Evolutionary conservation across 2,888 invertebrate species (phyloP), one percentile per base, ranked within the genome.

Genomic region (Aphidius colemani): DNA sequence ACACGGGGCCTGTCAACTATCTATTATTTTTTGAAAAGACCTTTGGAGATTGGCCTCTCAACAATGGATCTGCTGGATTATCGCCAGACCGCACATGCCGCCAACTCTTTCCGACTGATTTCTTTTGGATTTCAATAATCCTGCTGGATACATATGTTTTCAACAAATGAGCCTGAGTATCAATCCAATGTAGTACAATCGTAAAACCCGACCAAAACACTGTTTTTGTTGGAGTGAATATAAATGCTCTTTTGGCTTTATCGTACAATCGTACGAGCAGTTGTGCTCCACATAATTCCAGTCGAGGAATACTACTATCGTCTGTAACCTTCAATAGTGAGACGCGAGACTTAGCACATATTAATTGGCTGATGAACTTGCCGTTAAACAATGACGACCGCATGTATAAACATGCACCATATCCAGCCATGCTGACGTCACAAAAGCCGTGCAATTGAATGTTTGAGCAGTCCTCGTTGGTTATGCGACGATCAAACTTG

Each of bases 21-120:
- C 50, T 39, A 1, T 40, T 44, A 43, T 68, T 69, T 43, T 61
- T 11, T 1, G 59, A 7, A 11, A 72, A 67, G 7, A 64, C 65
- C 0, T 46, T 7, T 0, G 70, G 67, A 5, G 61, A 48, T 59
- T 68, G 61, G 6, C 66, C 69, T 50, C 70, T 41, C 3, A 70
- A 71, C 2, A 68, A 56, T 0, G 65, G 48, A 55, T 72, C 69
- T 0, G 70, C 73, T 8, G 70, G 72, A 41, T 73, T 73, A 8
- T 70, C 63, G 0, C 50, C 55, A 0, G 68, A 51, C 0, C 61
- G 58, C 1, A 70, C 64, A 18, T 18, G 13, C 1, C 13, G 13
- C 13, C 13, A 18, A 18, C 13, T 1, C 13, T 18, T 18, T 1
- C 13, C 13, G 13, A 18, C 13, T 2, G 13, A 18, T 18, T 18